These are phyloP conservation scores for Monoplex corrugatus DNA, from an alignment of 2,888 invertebrate genomes.

Conservation along the genomic window DNA sequence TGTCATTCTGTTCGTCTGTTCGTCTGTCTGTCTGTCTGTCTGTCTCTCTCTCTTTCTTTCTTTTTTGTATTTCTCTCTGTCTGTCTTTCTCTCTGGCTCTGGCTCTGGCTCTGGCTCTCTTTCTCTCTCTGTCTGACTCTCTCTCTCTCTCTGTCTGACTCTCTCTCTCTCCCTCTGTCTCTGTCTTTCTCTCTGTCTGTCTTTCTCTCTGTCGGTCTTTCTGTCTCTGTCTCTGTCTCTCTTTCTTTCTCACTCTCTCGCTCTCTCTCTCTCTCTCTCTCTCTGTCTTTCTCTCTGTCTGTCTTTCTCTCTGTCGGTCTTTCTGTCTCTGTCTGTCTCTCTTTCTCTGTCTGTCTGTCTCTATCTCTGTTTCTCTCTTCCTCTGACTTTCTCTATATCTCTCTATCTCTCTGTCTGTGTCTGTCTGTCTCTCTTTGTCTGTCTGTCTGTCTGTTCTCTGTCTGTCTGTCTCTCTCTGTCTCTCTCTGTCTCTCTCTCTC, in stretches of 20 bases:
- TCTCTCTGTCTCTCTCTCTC: background rate
- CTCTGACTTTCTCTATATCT: background rate
- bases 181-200: background rate
- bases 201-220: background rate
- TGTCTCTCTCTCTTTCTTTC: no score
- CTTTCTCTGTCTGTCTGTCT: background rate
- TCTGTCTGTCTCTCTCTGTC: background rate
- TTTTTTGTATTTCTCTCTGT: no score
- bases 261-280: background rate
- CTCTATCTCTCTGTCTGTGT: background rate
- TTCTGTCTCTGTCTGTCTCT: background rate
- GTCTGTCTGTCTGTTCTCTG: background rate
- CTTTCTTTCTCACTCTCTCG: background rate
- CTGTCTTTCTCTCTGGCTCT: no score
- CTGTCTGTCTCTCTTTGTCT: background rate
- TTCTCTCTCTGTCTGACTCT: background rate
- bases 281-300: background rate
- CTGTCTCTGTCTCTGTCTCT: conserved; percentile 36
- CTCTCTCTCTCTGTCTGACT: background rate
- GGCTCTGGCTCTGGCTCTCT: no score
- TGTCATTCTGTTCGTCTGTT: background rate
- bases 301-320: background rate
- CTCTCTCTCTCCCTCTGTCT: background rate
- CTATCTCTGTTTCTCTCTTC: background rate
- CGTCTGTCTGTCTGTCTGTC: background rate